Percentiles rank a stretch among this genome's conserved stretches.
These are phyloP conservation scores for Eurystomus gularis DNA, from an alignment of 2,113 vertebrate genomes.

Conservation along the genomic window DNA sequence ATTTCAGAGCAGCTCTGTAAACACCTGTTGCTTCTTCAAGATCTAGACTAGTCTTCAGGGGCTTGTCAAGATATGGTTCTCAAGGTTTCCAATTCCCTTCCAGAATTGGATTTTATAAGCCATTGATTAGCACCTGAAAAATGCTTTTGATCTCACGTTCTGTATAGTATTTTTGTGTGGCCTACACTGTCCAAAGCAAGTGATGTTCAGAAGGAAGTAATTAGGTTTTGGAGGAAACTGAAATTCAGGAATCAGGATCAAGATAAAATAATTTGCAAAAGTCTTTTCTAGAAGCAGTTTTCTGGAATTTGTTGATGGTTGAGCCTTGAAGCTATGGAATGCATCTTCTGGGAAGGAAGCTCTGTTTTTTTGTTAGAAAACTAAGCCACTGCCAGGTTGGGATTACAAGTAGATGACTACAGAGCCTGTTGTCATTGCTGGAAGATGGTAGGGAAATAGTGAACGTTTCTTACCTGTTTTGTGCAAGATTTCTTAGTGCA, in stretches of 20 bases:
- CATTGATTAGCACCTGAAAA: slow-evolving; percentile 18
- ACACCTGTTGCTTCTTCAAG: not conserved
- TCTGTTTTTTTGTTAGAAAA: slow-evolving; percentile 9
- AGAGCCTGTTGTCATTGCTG: slow-evolving; percentile 9
- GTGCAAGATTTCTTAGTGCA: not conserved
- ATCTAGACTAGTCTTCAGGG: not conserved
- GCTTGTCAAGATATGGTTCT: not conserved
- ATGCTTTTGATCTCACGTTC: not conserved
- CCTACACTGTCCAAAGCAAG: slow-evolving; percentile 6
- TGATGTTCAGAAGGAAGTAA: not conserved
- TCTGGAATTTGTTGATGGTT: not conserved
- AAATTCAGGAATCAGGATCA: not conserved
- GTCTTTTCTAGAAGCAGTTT: not conserved
- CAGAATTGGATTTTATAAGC: slow-evolving; percentile 34
- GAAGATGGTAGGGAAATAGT: not conserved
- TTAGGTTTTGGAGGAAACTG: not conserved
- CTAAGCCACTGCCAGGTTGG: not conserved
- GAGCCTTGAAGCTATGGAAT: not conserved
- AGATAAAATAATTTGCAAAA: not conserved
- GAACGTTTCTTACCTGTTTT: not conserved
- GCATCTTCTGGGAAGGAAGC: not conserved
- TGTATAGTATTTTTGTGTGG: not conserved
- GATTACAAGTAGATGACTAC: not conserved
- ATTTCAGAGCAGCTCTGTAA: slow-evolving; percentile 35
- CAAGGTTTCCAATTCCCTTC: not conserved